phyloP scores from a whole-genome alignment of 1,140 invertebrate species.

The Melitaea cinxia region DNA sequence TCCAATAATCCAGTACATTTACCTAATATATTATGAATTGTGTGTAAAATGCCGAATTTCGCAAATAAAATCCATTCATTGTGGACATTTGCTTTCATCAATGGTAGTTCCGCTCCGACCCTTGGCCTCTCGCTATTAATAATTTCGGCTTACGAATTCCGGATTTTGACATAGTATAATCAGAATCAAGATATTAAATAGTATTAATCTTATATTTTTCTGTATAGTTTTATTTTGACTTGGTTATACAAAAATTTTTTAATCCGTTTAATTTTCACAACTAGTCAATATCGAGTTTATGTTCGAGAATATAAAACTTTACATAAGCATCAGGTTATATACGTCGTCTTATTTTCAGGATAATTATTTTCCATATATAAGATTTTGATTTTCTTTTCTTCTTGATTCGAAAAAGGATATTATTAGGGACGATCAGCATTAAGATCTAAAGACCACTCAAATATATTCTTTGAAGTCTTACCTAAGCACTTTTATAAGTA shows the following conservation, averaged over 20 bases:
- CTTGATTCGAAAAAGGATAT: not conserved
- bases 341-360: too few species aligned
- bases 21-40: constrained; percentile 3
- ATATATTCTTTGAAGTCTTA: constrained; percentile 25
- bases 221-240: too few species aligned
- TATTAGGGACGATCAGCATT: constrained; percentile 6
- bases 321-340: too few species aligned
- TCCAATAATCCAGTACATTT: not conserved
- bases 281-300: too few species aligned
- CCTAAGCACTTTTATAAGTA: constrained; percentile 34
- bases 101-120: constrained; percentile 58
- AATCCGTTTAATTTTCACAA: too few species aligned
- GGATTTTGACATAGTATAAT: not conserved
- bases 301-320: too few species aligned
- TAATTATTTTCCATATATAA: not conserved
- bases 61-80: constrained; percentile 63
- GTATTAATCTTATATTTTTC: not conserved
- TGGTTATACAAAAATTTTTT: too few species aligned
- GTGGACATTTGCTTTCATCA: constrained; percentile 56
- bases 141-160: constrained; percentile 65
- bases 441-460: constrained; percentile 27
- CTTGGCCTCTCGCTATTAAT: constrained; percentile 61
- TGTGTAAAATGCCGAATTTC: constrained; percentile 15
- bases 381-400: not conserved
- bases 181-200: not conserved